Evolutionary conservation across 2,797 vertebrate species (phyloP).

Genomic region (Tapirus indicus): DNA sequence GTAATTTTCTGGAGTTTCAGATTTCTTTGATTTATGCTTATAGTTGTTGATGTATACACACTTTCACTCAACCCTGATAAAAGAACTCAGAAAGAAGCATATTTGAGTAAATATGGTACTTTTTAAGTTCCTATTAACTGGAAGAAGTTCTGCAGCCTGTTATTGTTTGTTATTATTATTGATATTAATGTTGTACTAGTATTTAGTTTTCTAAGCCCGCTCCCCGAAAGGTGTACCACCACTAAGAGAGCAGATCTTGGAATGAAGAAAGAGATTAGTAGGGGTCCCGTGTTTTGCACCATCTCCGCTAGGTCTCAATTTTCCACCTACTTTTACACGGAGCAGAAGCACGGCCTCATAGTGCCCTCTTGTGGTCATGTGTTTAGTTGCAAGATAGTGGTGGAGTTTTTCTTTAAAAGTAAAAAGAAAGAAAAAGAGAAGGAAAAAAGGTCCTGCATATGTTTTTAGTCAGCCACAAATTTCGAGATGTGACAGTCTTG

Average conservation of each 20-base stretch:
- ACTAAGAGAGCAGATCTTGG: background rate
- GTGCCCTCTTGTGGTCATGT: constrained; percentile 60
- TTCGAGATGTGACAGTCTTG: constrained; percentile 78
- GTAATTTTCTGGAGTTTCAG: background rate
- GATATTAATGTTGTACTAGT: background rate
- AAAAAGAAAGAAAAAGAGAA: background rate
- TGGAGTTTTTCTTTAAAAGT: background rate
- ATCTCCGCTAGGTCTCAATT: rapidly evolving
- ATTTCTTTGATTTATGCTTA: background rate
- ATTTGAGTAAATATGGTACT: background rate
- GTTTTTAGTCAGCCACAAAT: constrained; percentile 76
- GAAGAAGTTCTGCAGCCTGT: background rate
- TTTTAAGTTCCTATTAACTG: background rate
- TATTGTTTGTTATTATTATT: background rate
- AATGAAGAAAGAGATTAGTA: background rate
- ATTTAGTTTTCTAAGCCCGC: background rate
- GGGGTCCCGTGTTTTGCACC: rapidly evolving
- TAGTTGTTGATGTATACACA: background rate
- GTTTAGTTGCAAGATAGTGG: constrained; percentile 20
- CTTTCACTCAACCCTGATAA: background rate
- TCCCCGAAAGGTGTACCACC: background rate
- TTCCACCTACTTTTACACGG: rapidly evolving
- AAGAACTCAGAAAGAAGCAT: background rate
- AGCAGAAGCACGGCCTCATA: constrained; percentile 2
- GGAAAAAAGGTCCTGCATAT: constrained; percentile 28